These are phyloP conservation scores for Lasiurus cinereus DNA, from an alignment of 2,113 vertebrate genomes.

Conservation along the genomic window DNA sequence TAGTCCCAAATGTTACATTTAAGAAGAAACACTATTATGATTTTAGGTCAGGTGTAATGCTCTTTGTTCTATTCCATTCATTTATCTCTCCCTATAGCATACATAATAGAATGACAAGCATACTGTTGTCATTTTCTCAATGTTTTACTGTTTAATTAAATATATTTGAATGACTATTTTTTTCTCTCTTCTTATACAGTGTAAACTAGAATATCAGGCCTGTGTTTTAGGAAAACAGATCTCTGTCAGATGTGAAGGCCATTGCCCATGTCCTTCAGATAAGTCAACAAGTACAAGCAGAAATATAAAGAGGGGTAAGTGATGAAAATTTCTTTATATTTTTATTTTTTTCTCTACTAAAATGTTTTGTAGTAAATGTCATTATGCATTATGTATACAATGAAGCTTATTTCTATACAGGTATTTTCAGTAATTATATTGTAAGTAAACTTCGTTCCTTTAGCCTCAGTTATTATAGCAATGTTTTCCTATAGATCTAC, in stretches of 20 bases:
- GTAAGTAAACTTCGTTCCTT: not conserved
- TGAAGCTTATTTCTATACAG: not conserved
- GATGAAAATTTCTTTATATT: not conserved
- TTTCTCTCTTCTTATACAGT: conserved; percentile 88
- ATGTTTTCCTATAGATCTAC: not conserved
- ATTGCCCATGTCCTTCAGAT: conserved; percentile 93
- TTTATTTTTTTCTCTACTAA: not conserved
- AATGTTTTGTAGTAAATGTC: not conserved
- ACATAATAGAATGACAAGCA: not conserved
- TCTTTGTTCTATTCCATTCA: not conserved
- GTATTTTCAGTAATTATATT: not conserved
- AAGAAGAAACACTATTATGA: not conserved
- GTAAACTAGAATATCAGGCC: conserved; percentile 97
- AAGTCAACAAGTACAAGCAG: conserved; percentile 86
- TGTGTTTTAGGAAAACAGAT: conserved; percentile 96
- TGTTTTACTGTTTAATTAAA: conserved; percentile 10
- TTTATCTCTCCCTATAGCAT: not conserved
- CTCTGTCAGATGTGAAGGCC: conserved; percentile 93
- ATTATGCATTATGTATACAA: not conserved
- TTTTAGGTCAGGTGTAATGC: not conserved
- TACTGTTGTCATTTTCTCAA: not conserved
- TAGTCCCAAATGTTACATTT: not conserved
- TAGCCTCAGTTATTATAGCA: not conserved
- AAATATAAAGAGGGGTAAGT: conserved; percentile 93
- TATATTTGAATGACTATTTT: conserved; percentile 51